phyloP scores from a whole-genome alignment of 2,888 invertebrate species.

The Calameuta filiformis region DNA sequence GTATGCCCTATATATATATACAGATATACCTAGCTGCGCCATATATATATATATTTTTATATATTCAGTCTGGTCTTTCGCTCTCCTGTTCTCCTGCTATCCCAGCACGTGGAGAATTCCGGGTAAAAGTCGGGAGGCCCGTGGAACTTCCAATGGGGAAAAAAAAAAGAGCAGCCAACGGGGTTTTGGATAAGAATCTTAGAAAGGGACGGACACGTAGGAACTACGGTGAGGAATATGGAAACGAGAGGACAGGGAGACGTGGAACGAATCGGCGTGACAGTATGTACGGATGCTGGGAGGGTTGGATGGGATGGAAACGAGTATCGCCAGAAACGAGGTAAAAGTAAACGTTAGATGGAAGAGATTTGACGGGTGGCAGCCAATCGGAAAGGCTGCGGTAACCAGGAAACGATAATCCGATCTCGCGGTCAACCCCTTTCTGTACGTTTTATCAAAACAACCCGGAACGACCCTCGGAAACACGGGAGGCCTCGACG shows the following conservation, averaged over 20 bases:
- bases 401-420: conserved; percentile 16
- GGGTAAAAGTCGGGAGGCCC: not conserved
- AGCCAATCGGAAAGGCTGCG: not conserved
- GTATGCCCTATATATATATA: not conserved
- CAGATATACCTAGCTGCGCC: not conserved
- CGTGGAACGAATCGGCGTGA: not conserved
- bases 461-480: conserved; percentile 1
- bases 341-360: not conserved
- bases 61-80: not conserved
- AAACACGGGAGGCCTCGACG: not conserved
- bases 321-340: not conserved
- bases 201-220: not conserved
- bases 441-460: conserved; percentile 20
- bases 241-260: not conserved
- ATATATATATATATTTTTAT: not conserved
- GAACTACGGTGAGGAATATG: not conserved
- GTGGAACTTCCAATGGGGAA: not conserved
- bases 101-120: not conserved
- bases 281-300: not conserved
- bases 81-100: not conserved
- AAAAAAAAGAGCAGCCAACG: not conserved
- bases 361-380: not conserved
- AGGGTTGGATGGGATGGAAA: not conserved
- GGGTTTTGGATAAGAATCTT: not conserved
- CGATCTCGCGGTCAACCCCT: conserved; percentile 11